These are phyloP conservation scores for Drosophila stalkeri DNA, from an alignment of 2,888 invertebrate species.

Conservation along the genomic window DNA sequence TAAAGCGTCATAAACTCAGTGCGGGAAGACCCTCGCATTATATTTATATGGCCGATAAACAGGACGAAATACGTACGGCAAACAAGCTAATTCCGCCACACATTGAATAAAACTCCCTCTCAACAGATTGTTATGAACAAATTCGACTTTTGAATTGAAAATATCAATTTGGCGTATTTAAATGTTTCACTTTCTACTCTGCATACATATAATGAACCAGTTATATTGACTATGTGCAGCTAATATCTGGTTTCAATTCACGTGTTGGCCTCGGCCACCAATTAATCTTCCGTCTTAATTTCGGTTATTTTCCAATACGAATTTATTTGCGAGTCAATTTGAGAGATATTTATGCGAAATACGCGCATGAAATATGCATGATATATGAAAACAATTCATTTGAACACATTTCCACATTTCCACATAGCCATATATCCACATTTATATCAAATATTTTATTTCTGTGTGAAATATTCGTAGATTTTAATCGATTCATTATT, in stretches of 20 bases:
- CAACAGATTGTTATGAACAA: slow-evolving; percentile 32
- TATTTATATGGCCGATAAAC: slow-evolving; percentile 76
- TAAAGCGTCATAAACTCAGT: slow-evolving; percentile 54
- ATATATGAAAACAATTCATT: slow-evolving; percentile 49
- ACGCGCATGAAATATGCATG: slow-evolving; percentile 41
- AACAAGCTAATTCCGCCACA: slow-evolving; percentile 49
- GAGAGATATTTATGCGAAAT: slow-evolving; percentile 26
- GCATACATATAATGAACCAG: neutral
- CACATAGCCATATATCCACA: slow-evolving; percentile 7
- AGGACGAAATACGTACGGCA: slow-evolving; percentile 51
- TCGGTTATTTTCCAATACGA: slow-evolving; percentile 10
- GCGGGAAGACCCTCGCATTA: slow-evolving; percentile 50
- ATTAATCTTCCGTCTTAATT: slow-evolving; percentile 54
- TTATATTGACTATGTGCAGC: slow-evolving; percentile 13
- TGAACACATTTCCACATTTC: slow-evolving; percentile 21
- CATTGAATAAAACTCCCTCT: slow-evolving; percentile 29
- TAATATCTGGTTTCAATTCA: slow-evolving; percentile 49
- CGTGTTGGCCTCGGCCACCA: slow-evolving; percentile 9
- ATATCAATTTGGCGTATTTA: neutral
- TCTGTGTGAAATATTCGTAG: slow-evolving; percentile 25
- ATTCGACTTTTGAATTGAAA: slow-evolving; percentile 6
- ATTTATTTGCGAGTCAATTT: slow-evolving; percentile 21
- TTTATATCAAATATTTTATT: slow-evolving; percentile 8
- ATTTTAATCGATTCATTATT: slow-evolving; percentile 55
- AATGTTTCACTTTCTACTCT: neutral